Evolutionary conservation across 2,113 vertebrate species (phyloP).

Genomic region (Galbula dea): DNA sequence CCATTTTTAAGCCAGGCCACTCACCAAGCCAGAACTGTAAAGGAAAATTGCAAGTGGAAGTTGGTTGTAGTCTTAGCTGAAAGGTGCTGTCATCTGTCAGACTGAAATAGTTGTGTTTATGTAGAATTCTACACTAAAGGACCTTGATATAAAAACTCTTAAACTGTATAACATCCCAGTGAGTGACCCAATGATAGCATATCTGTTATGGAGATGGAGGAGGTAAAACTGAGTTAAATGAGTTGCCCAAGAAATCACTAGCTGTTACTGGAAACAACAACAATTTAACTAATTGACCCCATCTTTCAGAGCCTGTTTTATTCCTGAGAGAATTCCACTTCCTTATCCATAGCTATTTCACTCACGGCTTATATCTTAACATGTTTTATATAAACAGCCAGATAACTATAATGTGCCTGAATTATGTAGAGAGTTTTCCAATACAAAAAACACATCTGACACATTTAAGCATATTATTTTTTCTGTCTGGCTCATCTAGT

Average conservation of each 20-base stretch:
- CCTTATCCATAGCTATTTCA: neutral
- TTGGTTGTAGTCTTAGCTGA: neutral
- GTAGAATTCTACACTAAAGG: neutral
- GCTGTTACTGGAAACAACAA: constrained; percentile 1
- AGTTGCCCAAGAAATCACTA: constrained; percentile 15
- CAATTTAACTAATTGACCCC: constrained; percentile 11
- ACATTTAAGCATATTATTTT: constrained; percentile 22
- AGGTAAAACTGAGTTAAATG: constrained; percentile 42
- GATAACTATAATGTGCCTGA: neutral
- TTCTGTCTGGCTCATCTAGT: neutral
- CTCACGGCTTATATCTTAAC: neutral
- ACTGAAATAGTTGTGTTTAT: constrained; percentile 15
- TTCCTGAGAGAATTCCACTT: neutral
- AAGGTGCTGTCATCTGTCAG: neutral
- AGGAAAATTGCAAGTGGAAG: neutral
- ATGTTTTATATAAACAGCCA: neutral
- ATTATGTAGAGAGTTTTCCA: neutral
- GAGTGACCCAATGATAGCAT: constrained; percentile 28
- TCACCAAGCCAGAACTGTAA: neutral
- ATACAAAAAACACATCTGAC: constrained; percentile 18
- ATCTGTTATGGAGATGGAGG: constrained; percentile 18
- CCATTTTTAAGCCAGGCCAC: neutral
- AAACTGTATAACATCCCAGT: neutral
- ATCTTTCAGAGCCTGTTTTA: constrained; percentile 7
- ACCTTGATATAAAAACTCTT: neutral